Percentiles rank a stretch among this genome's conserved stretches.
Evolutionary conservation across 2,888 invertebrate species (phyloP).

Genomic region (Eristalis intricaria): DNA sequence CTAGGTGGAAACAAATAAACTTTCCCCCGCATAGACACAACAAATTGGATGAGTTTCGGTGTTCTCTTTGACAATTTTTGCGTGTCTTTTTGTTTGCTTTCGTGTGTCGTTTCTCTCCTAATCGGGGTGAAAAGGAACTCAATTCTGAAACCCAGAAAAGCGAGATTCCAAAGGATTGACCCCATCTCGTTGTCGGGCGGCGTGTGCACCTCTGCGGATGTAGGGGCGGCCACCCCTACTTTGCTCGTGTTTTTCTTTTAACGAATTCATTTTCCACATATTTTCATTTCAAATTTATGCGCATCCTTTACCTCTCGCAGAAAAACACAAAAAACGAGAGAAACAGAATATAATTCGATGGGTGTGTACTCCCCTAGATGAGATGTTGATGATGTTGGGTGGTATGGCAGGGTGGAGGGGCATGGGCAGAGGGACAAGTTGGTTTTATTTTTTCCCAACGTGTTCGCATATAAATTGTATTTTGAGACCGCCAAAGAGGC

Average conservation of each 20-base stretch:
- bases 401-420: neutral
- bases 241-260: constrained; percentile 54
- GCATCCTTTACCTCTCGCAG: constrained; percentile 6
- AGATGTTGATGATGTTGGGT: constrained; percentile 1
- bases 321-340: too few relatives aligned
- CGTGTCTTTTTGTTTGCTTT: neutral
- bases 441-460: constrained; percentile 58
- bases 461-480: constrained; percentile 68
- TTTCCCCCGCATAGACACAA: constrained; percentile 33
- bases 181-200: too few relatives aligned
- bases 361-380: constrained; percentile 9
- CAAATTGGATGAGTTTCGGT: constrained; percentile 48
- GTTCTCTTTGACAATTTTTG: constrained; percentile 6
- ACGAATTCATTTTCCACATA: constrained; percentile 65
- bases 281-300: constrained; percentile 63
- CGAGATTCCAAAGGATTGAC: constrained; percentile 39
- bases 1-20: constrained; percentile 51
- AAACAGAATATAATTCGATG: neutral
- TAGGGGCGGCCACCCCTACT: neutral
- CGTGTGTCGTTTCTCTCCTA: neutral
- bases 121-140: neutral
- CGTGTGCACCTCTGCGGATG: neutral
- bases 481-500: constrained; percentile 9
- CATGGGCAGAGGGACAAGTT: too few relatives aligned
- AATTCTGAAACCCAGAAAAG: neutral